Conservation (phyloP, 2,113 vertebrate genomes). For the Ciconia boyciana region DNA sequence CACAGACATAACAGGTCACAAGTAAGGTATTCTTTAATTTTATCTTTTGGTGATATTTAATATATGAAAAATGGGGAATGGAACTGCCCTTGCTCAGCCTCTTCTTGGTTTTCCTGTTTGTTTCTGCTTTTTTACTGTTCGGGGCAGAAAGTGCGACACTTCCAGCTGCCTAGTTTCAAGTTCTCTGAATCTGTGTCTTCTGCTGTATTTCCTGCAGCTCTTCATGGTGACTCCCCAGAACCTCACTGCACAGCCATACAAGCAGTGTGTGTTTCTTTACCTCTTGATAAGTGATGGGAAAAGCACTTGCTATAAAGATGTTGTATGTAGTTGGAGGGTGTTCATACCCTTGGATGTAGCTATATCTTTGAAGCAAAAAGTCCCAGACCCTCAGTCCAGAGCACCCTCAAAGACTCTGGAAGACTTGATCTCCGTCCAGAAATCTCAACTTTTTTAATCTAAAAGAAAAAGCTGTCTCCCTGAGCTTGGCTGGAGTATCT, state of each 20-base stretch:
- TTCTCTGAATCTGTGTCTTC: neutral
- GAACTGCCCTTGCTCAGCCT: neutral
- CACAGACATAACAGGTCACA: neutral
- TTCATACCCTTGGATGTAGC: neutral
- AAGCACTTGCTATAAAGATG: neutral
- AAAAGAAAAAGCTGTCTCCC: neutral
- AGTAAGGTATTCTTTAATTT: neutral
- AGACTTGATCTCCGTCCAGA: neutral
- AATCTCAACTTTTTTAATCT: neutral
- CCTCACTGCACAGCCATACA: neutral
- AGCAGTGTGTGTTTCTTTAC: neutral
- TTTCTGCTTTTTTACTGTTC: neutral
- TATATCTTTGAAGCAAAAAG: neutral
- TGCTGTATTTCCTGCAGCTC: neutral
- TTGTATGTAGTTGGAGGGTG: neutral
- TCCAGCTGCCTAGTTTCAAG: neutral
- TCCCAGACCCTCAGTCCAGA: neutral
- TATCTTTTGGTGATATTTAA: neutral
- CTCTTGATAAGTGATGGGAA: neutral
- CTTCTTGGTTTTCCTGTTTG: neutral
- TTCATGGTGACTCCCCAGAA: neutral
- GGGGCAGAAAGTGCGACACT: neutral
- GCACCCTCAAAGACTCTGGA: neutral
- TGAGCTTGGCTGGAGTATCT: rapidly evolving
- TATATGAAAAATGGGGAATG: neutral